Percentiles rank a stretch among this genome's conserved stretches.
These are phyloP conservation scores for Drosophila quadrilineata DNA, from an alignment of 1,140 invertebrate genomes.

Conservation along the genomic window DNA sequence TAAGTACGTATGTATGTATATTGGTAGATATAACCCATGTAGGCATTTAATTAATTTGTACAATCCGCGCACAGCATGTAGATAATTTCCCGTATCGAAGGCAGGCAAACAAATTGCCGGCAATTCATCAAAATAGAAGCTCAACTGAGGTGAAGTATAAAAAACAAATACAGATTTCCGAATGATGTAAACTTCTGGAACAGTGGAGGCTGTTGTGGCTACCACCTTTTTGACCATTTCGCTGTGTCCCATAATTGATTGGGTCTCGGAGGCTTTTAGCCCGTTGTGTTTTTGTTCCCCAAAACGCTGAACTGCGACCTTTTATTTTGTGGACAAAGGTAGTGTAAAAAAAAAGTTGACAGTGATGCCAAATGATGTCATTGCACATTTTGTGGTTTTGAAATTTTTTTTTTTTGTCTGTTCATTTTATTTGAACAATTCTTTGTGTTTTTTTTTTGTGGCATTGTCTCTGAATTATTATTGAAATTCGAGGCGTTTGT, in stretches of 20 bases:
- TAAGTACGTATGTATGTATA: too few relatives aligned
- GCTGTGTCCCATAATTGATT: slow-evolving; percentile 58
- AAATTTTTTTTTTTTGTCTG: slow-evolving; percentile 24
- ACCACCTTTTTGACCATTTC: slow-evolving; percentile 59
- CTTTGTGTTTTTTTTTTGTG: slow-evolving; percentile 24
- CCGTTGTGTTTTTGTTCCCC: slow-evolving; percentile 4
- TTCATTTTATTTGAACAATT: slow-evolving; percentile 29
- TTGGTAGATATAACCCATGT: slow-evolving; percentile 35
- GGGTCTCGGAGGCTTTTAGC: slow-evolving; percentile 37
- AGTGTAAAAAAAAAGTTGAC: slow-evolving; percentile 56
- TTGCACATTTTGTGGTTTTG: slow-evolving; percentile 47
- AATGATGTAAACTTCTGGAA: slow-evolving; percentile 33
- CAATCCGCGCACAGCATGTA: slow-evolving; percentile 64
- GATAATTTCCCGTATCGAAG: slow-evolving; percentile 72
- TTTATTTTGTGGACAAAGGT: slow-evolving; percentile 26
- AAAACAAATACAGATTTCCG: slow-evolving; percentile 25
- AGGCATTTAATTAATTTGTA: slow-evolving; percentile 71
- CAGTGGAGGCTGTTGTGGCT: slow-evolving; percentile 13
- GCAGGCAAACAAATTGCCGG: slow-evolving; percentile 66
- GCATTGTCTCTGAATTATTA: slow-evolving; percentile 30
- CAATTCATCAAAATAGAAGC: slow-evolving; percentile 61
- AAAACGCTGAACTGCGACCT: slow-evolving; percentile 24
- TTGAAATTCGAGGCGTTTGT: slow-evolving; percentile 31
- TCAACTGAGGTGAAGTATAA: background rate
- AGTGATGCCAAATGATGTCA: slow-evolving; percentile 75